Base-by-base conservation (phyloP, 2,888 invertebrate species). In the Coleophora deauratella region DNA sequence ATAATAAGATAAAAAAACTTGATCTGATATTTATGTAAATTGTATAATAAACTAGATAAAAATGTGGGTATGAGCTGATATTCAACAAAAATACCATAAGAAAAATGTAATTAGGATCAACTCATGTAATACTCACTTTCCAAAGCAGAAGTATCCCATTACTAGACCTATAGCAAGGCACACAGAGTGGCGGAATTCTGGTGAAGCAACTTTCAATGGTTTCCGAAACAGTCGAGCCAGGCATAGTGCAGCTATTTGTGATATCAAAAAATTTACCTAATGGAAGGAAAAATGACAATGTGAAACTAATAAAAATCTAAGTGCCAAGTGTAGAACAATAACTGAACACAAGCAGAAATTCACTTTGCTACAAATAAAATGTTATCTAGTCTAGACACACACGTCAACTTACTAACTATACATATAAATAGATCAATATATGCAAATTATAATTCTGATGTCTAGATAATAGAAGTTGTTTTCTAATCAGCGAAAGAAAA, bases 121-220 rank as follows among this genome's bases (percentile, higher is more conserved):
- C 6, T 21, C 6, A 21, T 21, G 3, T n/a, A n/a, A n/a, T 21
- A 87, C 90, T 90, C 89, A 93, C 91, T 88, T 90, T 79, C 96
- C 95, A 77, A 95, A 96, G 81, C 95, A 95, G 86, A 96, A 94
- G 84, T 93, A 94, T 56, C 93, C 93, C 74, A 95, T 91, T 59
- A 89, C 76, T 64, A 96, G 87, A 57, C 96, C 96, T 66, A 93
- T 84, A 50, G 91, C 74, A 56, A 95, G 89, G 60, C 93, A 94
- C 67, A 93, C 92, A 59, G 89, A 88, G 86, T 95, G 95, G 56
- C 95, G 90, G 44, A 91, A 88, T 53, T 89, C 89, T 55, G 93
- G 86, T 58, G 89, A 90, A 59, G 89, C 88, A 53, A 91, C 92
- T 79, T 90, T 92, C 55, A 96, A 87, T 61, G 90, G 88, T 60